Evolutionary conservation across 2,797 vertebrate genomes (phyloP).

Genomic region (Molossus alvarezi): DNA sequence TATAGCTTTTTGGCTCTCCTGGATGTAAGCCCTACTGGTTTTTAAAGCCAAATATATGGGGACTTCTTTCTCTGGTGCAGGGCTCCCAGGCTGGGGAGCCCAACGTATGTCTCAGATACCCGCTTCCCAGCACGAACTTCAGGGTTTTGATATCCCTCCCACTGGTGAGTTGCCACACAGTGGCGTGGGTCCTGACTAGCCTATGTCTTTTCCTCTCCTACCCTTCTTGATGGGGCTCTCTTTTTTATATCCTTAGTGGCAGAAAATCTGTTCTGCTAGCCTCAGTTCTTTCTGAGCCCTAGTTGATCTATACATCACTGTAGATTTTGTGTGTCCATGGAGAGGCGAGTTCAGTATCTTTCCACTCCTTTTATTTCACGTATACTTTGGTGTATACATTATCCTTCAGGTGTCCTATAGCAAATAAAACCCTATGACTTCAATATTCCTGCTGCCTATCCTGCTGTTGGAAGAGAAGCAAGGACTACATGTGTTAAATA

Average conservation of each 20-base stretch:
- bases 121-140: not conserved
- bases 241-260: not conserved
- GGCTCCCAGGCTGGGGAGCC: not conserved
- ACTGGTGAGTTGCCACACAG: not conserved
- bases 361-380: not conserved
- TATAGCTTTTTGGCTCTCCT: not conserved
- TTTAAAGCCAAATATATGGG: not conserved
- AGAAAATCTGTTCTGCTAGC: not conserved
- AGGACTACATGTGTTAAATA: not conserved
- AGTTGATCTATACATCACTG: not conserved
- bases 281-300: not conserved
- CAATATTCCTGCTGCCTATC: not conserved
- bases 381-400: not conserved
- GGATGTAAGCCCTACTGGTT: not conserved
- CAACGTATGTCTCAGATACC: not conserved
- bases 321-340: not conserved
- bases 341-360: not conserved
- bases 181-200: not conserved
- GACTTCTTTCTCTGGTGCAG: not conserved
- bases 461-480: not conserved
- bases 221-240: not conserved
- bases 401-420: not conserved
- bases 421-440: not conserved
- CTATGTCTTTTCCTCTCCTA: not conserved
- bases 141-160: not conserved